Percentiles rank a stretch among this genome's conserved stretches.
These are phyloP conservation scores for Tachysurus vachellii DNA, from an alignment of 2,113 vertebrate species.

Conservation along the genomic window DNA sequence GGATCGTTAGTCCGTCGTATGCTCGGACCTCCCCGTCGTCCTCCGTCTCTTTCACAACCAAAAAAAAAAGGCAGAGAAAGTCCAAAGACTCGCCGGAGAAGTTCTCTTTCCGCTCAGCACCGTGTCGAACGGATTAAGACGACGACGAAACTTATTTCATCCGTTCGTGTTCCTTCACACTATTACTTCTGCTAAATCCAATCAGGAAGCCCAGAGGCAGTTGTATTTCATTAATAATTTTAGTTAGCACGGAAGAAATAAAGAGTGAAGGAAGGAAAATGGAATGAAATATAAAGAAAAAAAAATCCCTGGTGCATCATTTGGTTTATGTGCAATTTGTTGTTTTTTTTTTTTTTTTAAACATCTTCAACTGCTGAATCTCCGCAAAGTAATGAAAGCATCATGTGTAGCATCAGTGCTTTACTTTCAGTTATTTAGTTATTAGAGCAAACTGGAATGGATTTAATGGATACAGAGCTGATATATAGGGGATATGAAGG, in stretches of 20 bases:
- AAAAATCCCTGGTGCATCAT: neutral
- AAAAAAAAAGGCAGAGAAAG: neutral
- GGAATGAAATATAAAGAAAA: neutral
- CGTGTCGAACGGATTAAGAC: neutral
- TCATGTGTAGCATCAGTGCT: neutral
- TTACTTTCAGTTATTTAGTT: neutral
- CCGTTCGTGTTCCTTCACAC: neutral
- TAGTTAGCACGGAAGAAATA: neutral
- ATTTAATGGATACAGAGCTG: neutral
- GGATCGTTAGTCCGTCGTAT: conserved; percentile 27
- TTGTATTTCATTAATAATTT: neutral
- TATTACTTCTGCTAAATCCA: conserved; percentile 2
- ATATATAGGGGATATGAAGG: neutral
- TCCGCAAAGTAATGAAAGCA: neutral
- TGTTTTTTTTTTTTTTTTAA: neutral
- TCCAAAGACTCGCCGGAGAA: too few relatives aligned
- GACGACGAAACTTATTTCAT: neutral
- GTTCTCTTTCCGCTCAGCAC: neutral
- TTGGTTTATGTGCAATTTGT: neutral
- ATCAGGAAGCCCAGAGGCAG: neutral
- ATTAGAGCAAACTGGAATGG: neutral
- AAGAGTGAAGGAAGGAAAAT: neutral
- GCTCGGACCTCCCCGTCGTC: neutral
- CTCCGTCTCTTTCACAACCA: neutral
- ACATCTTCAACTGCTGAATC: neutral